These are phyloP conservation scores for Calliopum simillimum DNA, from an alignment of 2,888 invertebrate species.

Conservation along the genomic window DNA sequence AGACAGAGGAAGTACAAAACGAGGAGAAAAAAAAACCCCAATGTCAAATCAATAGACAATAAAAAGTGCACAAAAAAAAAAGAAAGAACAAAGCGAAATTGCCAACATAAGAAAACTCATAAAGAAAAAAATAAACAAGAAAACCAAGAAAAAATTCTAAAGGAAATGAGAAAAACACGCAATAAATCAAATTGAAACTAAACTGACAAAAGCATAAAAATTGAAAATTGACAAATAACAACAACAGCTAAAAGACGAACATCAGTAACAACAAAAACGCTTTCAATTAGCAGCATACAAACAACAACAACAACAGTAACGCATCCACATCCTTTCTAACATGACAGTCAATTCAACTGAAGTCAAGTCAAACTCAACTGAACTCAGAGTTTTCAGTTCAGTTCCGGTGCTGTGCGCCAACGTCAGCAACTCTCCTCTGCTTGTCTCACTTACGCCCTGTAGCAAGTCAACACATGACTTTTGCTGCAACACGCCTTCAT, in stretches of 20 bases:
- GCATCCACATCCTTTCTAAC: too few species aligned
- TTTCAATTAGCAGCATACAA: too few species aligned
- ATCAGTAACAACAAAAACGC: too few species aligned
- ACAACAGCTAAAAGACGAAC: slow-evolving; percentile 18
- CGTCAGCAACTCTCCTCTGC: background rate
- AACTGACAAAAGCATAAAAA: slow-evolving; percentile 32
- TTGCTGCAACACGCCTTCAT: too few species aligned
- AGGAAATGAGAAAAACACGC: background rate
- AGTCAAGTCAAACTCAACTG: too few species aligned
- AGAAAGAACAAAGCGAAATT: background rate
- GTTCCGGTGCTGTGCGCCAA: background rate
- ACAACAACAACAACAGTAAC: too few species aligned
- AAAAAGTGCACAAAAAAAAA: background rate
- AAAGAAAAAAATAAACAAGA: background rate
- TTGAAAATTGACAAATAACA: slow-evolving; percentile 23
- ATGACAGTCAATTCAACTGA: too few species aligned
- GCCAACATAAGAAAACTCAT: background rate
- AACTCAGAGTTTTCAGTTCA: too few species aligned
- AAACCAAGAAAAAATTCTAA: background rate
- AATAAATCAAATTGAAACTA: slow-evolving; percentile 39
- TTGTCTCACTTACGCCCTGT: too few species aligned
- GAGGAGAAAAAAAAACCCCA: background rate
- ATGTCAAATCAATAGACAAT: background rate
- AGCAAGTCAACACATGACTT: too few species aligned
- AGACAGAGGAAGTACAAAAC: background rate